Evolutionary conservation across 2,797 vertebrate genomes (phyloP).

Genomic region (Syncerus caffer): DNA sequence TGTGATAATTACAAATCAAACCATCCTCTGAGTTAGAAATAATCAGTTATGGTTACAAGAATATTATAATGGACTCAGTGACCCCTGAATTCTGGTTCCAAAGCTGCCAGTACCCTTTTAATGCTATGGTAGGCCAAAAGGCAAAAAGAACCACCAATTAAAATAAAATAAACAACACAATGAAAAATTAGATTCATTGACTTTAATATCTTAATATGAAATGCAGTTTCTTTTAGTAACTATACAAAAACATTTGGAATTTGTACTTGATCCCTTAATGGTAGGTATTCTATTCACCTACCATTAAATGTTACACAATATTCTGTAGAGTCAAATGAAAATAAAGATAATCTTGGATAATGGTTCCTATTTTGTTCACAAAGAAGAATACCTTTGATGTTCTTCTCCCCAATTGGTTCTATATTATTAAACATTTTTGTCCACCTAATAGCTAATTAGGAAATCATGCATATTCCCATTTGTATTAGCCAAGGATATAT

Average conservation of each 20-base stretch:
- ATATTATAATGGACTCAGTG: not conserved
- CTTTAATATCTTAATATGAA: not conserved
- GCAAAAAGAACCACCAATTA: not conserved
- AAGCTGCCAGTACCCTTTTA: not conserved
- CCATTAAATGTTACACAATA: not conserved
- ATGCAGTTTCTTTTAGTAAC: not conserved
- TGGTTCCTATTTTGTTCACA: not conserved
- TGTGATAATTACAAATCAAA: not conserved
- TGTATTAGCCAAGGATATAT: not conserved
- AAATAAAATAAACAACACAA: constrained; percentile 1
- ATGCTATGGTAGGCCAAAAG: not conserved
- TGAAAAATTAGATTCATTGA: not conserved
- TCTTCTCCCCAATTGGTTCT: not conserved
- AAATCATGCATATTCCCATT: not conserved
- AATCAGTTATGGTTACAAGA: not conserved
- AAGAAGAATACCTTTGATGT: not conserved
- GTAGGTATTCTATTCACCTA: not conserved
- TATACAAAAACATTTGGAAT: not conserved
- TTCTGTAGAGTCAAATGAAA: not conserved
- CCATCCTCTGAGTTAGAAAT: not conserved
- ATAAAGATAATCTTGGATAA: not conserved
- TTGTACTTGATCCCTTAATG: not conserved
- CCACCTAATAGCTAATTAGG: not conserved
- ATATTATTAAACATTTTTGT: not conserved
- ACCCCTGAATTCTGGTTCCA: not conserved